These are phyloP conservation scores for Anniella stebbinsi DNA, from an alignment of 2,797 vertebrate species.

Conservation along the genomic window DNA sequence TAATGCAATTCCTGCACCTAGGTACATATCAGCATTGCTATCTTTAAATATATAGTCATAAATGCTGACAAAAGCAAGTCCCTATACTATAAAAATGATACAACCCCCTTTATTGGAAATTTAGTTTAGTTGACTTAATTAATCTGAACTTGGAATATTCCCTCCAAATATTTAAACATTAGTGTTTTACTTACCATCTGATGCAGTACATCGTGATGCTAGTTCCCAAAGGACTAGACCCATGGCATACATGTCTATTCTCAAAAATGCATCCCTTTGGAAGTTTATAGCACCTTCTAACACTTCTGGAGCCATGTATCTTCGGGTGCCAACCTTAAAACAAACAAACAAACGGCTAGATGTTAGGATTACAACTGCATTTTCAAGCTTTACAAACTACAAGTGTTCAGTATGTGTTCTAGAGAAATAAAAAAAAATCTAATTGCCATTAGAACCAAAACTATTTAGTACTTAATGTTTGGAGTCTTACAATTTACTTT, in stretches of 20 bases:
- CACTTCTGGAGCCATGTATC: conserved; percentile 98
- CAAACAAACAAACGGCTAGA: background rate
- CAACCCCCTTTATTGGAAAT: background rate
- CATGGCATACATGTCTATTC: conserved; percentile 98
- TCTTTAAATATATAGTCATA: background rate
- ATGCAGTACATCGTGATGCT: conserved; percentile 92
- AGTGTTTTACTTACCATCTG: conserved; percentile 86
- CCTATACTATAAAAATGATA: background rate
- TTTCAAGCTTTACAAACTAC: background rate
- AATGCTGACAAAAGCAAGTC: background rate
- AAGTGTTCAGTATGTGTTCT: background rate
- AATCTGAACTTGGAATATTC: background rate
- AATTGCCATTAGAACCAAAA: background rate
- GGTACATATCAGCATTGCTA: background rate
- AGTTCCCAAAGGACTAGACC: conserved; percentile 96
- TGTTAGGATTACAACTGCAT: background rate
- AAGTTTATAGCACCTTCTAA: conserved; percentile 98
- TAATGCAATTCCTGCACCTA: background rate
- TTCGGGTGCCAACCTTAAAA: conserved; percentile 92
- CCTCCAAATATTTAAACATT: rapidly evolving
- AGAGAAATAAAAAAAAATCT: background rate
- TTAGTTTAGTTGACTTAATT: too few species aligned
- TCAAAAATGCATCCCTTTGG: conserved; percentile 95
- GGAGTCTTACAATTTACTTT: background rate
- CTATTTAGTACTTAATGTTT: too few species aligned